Base-by-base conservation (phyloP, 35 echinoderm and acorn worm species). In the Apostichopus parvimensis region DNA sequence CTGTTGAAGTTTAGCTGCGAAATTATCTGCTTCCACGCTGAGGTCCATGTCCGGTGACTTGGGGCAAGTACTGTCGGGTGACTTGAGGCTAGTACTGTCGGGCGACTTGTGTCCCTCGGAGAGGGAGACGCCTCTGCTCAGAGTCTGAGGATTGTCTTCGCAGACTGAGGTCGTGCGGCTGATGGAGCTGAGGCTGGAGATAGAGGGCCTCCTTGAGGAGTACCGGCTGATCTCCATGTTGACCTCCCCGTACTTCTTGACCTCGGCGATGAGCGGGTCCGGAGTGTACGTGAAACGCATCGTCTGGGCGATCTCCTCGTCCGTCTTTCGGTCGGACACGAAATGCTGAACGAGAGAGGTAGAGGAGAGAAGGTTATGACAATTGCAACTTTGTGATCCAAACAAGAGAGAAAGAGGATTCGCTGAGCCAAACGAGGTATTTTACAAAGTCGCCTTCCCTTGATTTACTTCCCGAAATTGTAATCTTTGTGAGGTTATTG, bases 221-320 rank as follows among this genome's bases (percentile, higher is more conserved):
- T 89, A 89, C 23, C 73, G 61, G 64, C 62, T 76, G 15, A 76
- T 15, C 9, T 76, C 61, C 34, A 58, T 53, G 61, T 71, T 89
- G 1, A 89, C 70, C 5, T 89, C 87, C 1, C 87, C 87, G 54
- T 73, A 89, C 25, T 22, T 73, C 64, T 89, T 89, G 5, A 89
- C 54, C 53, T 89, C 87, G 64, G 87, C 21, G 24, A 89, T 76
- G 61, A 89, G 70, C n/a, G 20, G 87, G 54, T 89, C 87, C 8
- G 87, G 87, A 76, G 21, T 71, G 87, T 89, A 89, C 2, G 87
- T 89, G 87, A 73, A 89, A 5, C 87, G 87, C 87, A 89, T 89
- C 64, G 87, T 73, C 70, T 89, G 87, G 6, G 87, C 87, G 11
- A 89, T 89, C 87, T 89, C 87, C 45, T 89, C 87, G 70, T 89